Evolutionary conservation across 1,140 invertebrate genomes (phyloP).

Genomic region (Calliopsis andreniformis): DNA sequence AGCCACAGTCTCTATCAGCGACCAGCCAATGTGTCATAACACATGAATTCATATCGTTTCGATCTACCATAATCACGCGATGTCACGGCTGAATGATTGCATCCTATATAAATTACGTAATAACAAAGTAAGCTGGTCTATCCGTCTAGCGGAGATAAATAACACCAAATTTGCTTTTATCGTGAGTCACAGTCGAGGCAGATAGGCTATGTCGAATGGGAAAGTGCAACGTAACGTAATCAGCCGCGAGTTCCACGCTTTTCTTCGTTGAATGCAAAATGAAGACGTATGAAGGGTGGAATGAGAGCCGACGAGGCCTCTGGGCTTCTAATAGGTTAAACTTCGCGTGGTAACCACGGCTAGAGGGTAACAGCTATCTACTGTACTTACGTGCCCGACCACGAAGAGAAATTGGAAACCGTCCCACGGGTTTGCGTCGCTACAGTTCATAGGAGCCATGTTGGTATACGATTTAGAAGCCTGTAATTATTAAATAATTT

Average conservation of each 20-base stretch:
- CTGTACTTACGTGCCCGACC: constrained; percentile 11
- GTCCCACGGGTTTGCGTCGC: background rate
- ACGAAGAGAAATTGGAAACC: constrained; percentile 26
- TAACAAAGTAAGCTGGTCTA: background rate
- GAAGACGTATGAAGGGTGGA: background rate
- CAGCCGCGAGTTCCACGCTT: background rate
- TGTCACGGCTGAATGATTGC: background rate
- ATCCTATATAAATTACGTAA: background rate
- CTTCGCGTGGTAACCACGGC: constrained; percentile 10
- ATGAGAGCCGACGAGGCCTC: background rate
- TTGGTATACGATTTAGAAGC: background rate
- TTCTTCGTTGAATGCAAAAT: constrained; percentile 1
- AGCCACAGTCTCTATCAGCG: too few species aligned
- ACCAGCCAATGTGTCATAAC: too few species aligned
- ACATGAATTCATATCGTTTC: too few species aligned
- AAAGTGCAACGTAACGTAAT: background rate
- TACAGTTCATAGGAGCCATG: background rate
- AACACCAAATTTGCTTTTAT: background rate
- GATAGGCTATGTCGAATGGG: background rate
- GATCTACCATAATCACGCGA: too few species aligned
- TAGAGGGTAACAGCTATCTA: constrained; percentile 6
- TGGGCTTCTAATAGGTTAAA: constrained; percentile 9
- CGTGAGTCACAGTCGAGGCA: background rate
- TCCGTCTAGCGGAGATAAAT: background rate
- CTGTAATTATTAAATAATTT: background rate